Evolutionary conservation across 2,888 invertebrate genomes (phyloP), one percentile per base, ranked within the genome.

Genomic region (Eulithis testata): DNA sequence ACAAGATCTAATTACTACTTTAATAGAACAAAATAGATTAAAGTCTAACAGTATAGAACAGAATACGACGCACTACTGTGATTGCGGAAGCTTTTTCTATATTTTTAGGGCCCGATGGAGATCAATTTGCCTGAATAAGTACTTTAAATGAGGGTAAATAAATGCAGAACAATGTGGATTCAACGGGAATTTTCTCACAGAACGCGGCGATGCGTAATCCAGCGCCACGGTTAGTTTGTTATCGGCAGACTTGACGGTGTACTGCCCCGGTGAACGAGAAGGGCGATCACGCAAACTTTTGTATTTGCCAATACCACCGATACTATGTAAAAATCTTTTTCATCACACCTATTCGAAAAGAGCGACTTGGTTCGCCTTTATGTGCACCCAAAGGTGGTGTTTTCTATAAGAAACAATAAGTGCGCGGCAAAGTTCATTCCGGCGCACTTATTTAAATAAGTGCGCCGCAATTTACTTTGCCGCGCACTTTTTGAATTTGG

Each of bases 151-250:
- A 83, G 86, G 83, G 84, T 81, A 81, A 82, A 82, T 81, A 81
- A 82, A 82, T 80, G 78, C 78, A 84, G 81, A 88, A 89, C 89
- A 90, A 90, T 88, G 85, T 81, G 74, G 76, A 81, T 76, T 78
- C 74, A 80, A 80, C 80, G 79, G 82, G 83, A 85, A 83, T 87
- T 79, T 90, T 92, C 92, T 85, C 92, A 93, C 92, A 90, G 76
- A 70, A 80, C 73, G 83, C 87, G 83, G 72, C 90, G 88, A 85
- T 85, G 90, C 92, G 87, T 88, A 78, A 89, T 80, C 72, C 76
- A 77, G 72, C 81, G 85, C 85, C 83, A 89, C 87, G 91, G 88
- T 88, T 85, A 87, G 87, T 86, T 88, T 84, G 81, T 76, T 75
- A 77, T 79, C 78, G 78, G 81, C 79, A 78, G 77, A 82, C 81